Conservation (phyloP, 2,888 invertebrate genomes). For the Amorpha juglandis region DNA sequence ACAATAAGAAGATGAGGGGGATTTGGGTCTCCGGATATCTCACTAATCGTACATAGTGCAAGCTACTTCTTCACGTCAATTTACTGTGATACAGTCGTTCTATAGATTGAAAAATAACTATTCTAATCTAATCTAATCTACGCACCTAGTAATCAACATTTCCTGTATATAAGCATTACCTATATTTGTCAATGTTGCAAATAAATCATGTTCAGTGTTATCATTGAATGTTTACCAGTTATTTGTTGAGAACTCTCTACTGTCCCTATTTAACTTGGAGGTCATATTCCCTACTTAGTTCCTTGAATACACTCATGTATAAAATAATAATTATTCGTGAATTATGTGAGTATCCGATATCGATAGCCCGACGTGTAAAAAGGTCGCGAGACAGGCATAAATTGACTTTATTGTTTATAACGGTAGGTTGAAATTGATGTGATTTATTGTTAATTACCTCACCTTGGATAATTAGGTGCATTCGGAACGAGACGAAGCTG, state of each 20-base stretch:
- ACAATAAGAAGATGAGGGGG: no score
- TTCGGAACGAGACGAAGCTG: background rate
- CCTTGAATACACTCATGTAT: background rate
- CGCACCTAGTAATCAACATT: no score
- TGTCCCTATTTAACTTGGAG: background rate
- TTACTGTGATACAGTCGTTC: no score
- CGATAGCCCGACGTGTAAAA: constrained; percentile 19
- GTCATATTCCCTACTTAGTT: background rate
- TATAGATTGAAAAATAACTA: no score
- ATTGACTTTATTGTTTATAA: constrained; percentile 8
- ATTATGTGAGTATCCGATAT: constrained; percentile 8
- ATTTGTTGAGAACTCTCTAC: background rate
- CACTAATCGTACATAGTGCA: no score
- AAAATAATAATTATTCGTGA: background rate
- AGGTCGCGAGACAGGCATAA: constrained; percentile 16
- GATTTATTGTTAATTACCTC: constrained; percentile 2
- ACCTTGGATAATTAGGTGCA: constrained; percentile 11
- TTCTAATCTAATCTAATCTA: no score
- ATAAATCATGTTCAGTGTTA: no score
- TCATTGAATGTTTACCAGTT: background rate
- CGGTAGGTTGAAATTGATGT: constrained; percentile 12
- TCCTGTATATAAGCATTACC: no score
- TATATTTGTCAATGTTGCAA: no score
- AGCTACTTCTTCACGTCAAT: no score
- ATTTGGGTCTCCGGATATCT: no score